A percentile compares a stretch with the other conserved stretches of the same genome.
Conservation (phyloP, 2,888 invertebrate species). For the Cremastobaeus sp. region DNA sequence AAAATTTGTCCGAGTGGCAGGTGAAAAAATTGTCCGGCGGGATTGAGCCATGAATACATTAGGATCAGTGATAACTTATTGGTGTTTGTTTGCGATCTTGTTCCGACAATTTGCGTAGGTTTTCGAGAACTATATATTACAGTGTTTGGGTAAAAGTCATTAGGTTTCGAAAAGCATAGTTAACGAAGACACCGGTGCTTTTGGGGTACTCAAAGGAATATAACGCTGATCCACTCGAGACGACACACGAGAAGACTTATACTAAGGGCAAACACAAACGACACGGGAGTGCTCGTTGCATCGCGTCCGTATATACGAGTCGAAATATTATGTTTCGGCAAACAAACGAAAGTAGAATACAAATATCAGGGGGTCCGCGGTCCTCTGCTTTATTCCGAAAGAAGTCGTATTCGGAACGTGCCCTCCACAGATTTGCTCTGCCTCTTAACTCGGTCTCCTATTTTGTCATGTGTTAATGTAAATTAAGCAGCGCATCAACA, state of each 20-base stretch:
- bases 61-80: too few relatives aligned
- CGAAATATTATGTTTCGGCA: constrained; percentile 77
- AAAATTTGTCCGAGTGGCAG: too few relatives aligned
- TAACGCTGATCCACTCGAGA: constrained; percentile 57
- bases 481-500: constrained; percentile 35
- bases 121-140: constrained; percentile 41
- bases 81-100: constrained; percentile 34
- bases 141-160: constrained; percentile 45
- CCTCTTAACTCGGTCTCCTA: constrained; percentile 72
- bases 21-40: too few relatives aligned
- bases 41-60: too few relatives aligned
- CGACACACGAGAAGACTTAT: constrained; percentile 62
- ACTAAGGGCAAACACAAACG: constrained; percentile 67
- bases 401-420: constrained; percentile 62
- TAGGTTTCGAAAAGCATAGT: constrained; percentile 34
- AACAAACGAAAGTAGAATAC: constrained; percentile 76
- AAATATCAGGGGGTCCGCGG: constrained; percentile 72
- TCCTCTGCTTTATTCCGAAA: constrained; percentile 64
- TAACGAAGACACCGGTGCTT: constrained; percentile 52
- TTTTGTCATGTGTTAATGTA: constrained; percentile 49
- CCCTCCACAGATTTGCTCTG: constrained; percentile 67
- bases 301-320: constrained; percentile 66
- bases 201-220: constrained; percentile 40
- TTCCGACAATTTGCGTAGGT: constrained; percentile 33
- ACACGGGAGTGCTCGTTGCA: constrained; percentile 63